Conservation (phyloP, 2,113 vertebrate species). For the Syngnathus scovelli region DNA sequence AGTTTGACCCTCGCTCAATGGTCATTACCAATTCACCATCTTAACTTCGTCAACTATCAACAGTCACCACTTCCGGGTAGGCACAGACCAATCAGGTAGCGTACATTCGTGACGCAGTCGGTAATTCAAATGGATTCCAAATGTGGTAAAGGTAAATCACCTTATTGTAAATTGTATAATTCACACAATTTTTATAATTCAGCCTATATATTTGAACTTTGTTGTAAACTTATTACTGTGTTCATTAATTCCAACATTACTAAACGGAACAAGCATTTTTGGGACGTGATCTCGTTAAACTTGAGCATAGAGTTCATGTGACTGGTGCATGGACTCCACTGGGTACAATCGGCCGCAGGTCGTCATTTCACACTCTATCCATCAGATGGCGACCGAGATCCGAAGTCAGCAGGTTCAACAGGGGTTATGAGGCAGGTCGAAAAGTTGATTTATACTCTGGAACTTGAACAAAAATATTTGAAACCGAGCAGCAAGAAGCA, state of each 20-base stretch:
- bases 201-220: too few species aligned
- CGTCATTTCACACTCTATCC: neutral
- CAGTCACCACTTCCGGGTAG: conserved; percentile 39
- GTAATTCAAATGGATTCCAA: neutral
- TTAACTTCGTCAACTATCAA: conserved; percentile 11
- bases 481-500: neutral
- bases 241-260: too few species aligned
- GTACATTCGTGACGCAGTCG: neutral
- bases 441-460: neutral
- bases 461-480: neutral
- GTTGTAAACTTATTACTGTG: too few species aligned
- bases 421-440: too few species aligned
- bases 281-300: too few species aligned
- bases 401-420: neutral
- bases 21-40: conserved; percentile 13
- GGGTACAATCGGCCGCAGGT: neutral
- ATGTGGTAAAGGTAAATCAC: neutral
- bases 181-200: too few species aligned
- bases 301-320: too few species aligned
- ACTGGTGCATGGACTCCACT: too few species aligned
- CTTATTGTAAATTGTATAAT: too few species aligned
- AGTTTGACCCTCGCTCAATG: conserved; percentile 5
- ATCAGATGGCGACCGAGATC: conserved; percentile 19
- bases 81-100: conserved; percentile 29
- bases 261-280: too few species aligned